Conservation (phyloP, 2,113 vertebrate species). For the Ondatra zibethicus region DNA sequence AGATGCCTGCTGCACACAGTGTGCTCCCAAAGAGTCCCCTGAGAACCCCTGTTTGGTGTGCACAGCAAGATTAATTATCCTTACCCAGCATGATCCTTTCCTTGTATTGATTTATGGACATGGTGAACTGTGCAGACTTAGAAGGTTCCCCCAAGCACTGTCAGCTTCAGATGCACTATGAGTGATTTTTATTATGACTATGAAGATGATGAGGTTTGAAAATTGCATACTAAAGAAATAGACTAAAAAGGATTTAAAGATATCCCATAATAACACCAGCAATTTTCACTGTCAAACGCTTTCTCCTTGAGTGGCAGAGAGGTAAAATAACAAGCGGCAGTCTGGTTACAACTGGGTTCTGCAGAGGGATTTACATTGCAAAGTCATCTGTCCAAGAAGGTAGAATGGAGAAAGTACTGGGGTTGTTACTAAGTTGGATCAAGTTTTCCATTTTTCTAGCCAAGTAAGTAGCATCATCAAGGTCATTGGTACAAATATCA, state of each 20-base stretch:
- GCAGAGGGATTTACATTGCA: background rate
- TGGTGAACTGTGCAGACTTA: background rate
- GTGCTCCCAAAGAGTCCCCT: background rate
- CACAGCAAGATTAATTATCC: conserved; percentile 36
- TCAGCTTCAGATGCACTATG: background rate
- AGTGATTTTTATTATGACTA: conserved; percentile 23
- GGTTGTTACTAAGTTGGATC: background rate
- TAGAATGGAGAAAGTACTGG: background rate
- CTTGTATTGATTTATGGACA: conserved; percentile 37
- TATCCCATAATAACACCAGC: background rate
- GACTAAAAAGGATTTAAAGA: conserved; percentile 16
- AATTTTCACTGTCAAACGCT: background rate
- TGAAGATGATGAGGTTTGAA: conserved; percentile 12
- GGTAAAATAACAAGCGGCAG: background rate
- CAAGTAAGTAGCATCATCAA: background rate
- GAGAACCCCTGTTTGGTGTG: background rate
- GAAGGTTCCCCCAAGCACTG: background rate
- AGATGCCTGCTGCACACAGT: background rate
- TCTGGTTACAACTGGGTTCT: background rate
- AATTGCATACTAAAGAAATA: conserved; percentile 6
- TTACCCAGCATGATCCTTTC: background rate
- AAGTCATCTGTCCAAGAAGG: background rate
- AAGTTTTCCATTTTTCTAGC: conserved; percentile 2
- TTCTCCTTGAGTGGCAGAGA: background rate
- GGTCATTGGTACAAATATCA: background rate